Evolutionary conservation across 2,888 invertebrate species (phyloP), one percentile per base, ranked within the genome.

Genomic region (Nezara viridula): DNA sequence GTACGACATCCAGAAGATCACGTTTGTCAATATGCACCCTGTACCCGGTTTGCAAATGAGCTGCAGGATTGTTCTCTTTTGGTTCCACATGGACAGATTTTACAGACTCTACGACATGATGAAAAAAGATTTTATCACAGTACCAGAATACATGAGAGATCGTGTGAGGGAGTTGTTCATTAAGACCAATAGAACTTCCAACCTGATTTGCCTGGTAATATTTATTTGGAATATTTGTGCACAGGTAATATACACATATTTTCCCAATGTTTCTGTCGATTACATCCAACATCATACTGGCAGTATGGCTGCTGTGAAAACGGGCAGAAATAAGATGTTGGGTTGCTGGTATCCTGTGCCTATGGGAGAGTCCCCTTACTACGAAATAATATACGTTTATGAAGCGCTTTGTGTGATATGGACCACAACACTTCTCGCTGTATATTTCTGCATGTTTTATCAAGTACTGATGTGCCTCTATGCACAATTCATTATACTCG

Each of bases 361-460:
- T 0, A 73, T 73, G 66, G 66, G 37, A 32, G 19, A 73, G 16
- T 73, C 32, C 10, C 66, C 66, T 37, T 73, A 73, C 66, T 73
- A 73, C n/a, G 66, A 73, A 37, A 73, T 73, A 19, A 73, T 73
- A 37, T 73, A 73, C 16, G 66, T 73, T 37, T 73, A 73, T 10
- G 66, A 73, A 73, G 24, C 66, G 0, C 37, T 73, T 37, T 73
- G 66, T 73, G 19, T 73, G 37, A 1, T 73, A 21, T 73, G 66
- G 66, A 37, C 66, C 4, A 37, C 66, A 2, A 73, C 66, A 37
- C 37, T 73, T 6, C 66, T 73, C 19, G 37, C 32, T 21, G 66
- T 73, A 2, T 73, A 73, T 37, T 73, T 73, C 9, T 73, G 66
- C 7, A 73, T 73, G 66, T 73, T 73, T 73, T 73, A 73, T 73